phyloP scores from a whole-genome alignment of 2,797 vertebrate genomes.

The Delichon dasypus region DNA sequence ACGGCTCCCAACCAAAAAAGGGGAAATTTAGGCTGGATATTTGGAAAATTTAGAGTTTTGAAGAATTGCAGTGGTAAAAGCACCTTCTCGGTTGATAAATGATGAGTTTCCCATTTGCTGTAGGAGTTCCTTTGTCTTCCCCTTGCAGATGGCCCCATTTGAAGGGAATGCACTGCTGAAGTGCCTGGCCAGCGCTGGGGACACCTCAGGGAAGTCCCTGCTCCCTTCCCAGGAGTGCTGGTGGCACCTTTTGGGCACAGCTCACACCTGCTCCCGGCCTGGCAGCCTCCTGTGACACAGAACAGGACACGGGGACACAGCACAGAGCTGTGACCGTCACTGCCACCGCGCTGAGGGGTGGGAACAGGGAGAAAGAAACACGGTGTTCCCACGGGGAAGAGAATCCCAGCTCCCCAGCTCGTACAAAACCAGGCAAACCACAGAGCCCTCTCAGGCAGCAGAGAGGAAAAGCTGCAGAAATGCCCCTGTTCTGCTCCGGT shows the following conservation, averaged over 20 bases:
- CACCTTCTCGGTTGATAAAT: neutral
- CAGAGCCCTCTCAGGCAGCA: neutral
- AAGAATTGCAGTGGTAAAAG: neutral
- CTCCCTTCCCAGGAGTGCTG: neutral
- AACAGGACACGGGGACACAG: neutral
- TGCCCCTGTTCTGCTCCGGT: neutral
- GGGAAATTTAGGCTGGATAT: neutral
- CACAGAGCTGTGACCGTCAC: neutral
- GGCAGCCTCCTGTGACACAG: too few relatives aligned
- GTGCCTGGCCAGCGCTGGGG: neutral
- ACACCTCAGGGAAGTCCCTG: rapidly evolving
- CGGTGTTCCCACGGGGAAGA: neutral
- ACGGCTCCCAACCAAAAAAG: neutral
- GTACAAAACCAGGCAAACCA: neutral
- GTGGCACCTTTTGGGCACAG: neutral
- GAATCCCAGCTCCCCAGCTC: neutral
- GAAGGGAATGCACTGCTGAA: neutral
- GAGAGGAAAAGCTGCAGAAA: neutral
- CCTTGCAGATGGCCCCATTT: neutral
- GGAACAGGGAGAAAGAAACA: neutral
- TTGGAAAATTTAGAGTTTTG: neutral
- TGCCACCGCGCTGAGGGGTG: neutral
- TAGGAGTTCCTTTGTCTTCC: neutral
- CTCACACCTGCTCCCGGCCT: neutral
- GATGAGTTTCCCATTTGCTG: neutral